phyloP scores from a whole-genome alignment of 2,113 vertebrate genomes.

The Ptilonorhynchus violaceus region DNA sequence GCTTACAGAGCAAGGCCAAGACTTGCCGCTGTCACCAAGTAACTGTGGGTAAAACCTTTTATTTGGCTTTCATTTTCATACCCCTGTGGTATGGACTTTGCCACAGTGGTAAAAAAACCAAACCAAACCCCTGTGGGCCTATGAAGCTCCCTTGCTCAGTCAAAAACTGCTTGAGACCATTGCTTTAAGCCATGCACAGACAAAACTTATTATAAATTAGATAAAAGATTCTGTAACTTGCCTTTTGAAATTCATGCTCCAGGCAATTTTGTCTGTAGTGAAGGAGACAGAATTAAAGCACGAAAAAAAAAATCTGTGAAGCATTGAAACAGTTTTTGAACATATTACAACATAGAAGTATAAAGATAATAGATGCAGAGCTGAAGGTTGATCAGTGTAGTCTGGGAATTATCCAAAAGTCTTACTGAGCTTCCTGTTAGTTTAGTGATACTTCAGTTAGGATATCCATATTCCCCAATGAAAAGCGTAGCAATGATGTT shows the following conservation, averaged over 20 bases:
- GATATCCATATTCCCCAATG: not conserved
- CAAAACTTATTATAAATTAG: not conserved
- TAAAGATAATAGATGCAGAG: constrained; percentile 13
- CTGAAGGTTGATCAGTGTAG: not conserved
- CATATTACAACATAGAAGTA: not conserved
- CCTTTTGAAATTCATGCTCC: constrained; percentile 20
- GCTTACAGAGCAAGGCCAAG: not conserved
- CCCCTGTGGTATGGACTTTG: not conserved
- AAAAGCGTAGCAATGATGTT: not conserved
- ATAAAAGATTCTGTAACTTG: constrained; percentile 5
- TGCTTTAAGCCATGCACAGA: not conserved
- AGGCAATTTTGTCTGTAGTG: constrained; percentile 5
- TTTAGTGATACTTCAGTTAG: not conserved
- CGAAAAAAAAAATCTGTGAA: not conserved
- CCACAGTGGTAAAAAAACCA: not conserved
- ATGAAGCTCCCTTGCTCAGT: not conserved
- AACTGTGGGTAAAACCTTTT: not conserved
- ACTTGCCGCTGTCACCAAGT: not conserved
- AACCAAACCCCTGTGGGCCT: not conserved
- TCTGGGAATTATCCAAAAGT: constrained; percentile 9
- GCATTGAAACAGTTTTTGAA: not conserved
- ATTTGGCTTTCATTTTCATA: not conserved
- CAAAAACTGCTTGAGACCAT: not conserved
- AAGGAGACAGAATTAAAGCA: not conserved
- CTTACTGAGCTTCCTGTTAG: not conserved